Evolutionary conservation across 2,113 vertebrate species (phyloP).

Genomic region (Gnathonemus longibarbis): DNA sequence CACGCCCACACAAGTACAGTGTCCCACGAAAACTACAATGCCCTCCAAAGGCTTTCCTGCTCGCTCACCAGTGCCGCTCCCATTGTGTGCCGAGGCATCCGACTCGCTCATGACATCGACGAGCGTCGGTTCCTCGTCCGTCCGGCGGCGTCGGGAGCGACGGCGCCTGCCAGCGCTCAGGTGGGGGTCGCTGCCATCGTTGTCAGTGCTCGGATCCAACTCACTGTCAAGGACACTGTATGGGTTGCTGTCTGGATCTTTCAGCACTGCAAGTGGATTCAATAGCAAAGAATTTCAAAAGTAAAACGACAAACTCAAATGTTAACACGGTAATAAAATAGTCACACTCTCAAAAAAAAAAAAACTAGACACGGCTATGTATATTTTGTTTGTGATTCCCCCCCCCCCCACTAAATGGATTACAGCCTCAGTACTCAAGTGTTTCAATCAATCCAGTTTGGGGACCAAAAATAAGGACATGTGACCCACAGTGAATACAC

Average conservation of each 20-base stretch:
- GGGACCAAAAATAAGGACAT: not conserved
- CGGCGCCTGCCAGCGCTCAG: slow-evolving; percentile 80
- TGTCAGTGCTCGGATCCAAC: slow-evolving; percentile 91
- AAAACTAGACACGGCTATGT: not conserved
- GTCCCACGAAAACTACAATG: not conserved
- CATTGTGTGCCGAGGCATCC: slow-evolving; percentile 78
- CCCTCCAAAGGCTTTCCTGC: not conserved
- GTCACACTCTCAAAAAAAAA: slow-evolving; percentile 23
- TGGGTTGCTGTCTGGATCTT: slow-evolving; percentile 80
- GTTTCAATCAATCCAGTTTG: not conserved
- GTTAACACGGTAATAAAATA: not conserved
- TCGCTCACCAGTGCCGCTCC: slow-evolving; percentile 87
- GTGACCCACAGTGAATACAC: not conserved
- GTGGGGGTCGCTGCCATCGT: slow-evolving; percentile 87
- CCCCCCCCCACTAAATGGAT: not conserved
- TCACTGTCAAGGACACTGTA: slow-evolving; percentile 87
- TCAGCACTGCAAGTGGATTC: slow-evolving; percentile 61
- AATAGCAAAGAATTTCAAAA: not conserved
- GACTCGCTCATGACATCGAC: slow-evolving; percentile 95
- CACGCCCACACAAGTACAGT: not conserved
- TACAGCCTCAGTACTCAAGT: not conserved
- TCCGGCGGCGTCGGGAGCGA: slow-evolving; percentile 85
- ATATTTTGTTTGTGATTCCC: not conserved
- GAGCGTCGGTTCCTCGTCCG: slow-evolving; percentile 85
- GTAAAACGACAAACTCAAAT: not conserved